Conservation (phyloP, 2,113 vertebrate species). For the Atractosteus spatula region DNA sequence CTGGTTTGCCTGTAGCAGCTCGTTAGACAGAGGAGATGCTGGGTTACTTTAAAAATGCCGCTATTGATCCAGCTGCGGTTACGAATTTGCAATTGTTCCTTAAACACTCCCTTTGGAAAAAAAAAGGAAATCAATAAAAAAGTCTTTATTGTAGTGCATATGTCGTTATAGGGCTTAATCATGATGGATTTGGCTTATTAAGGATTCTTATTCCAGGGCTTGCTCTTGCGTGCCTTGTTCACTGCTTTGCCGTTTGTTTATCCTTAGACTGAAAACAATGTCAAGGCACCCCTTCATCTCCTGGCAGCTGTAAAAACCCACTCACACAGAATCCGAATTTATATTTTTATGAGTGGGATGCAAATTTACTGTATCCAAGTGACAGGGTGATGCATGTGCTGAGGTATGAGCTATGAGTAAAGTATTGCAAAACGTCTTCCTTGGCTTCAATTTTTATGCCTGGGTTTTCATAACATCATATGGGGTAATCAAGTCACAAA, state of each 20-base stretch:
- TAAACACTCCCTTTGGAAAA: conserved; percentile 14
- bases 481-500: no score
- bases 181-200: conserved; percentile 16
- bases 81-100: conserved; percentile 7
- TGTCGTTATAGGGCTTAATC: conserved; percentile 8
- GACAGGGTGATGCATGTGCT: no score
- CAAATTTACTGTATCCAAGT: no score
- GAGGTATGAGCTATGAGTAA: no score
- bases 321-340: no score
- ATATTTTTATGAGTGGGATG: no score
- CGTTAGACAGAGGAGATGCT: not conserved
- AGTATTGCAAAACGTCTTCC: no score
- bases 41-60: not conserved
- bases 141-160: not conserved
- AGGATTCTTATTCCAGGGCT: not conserved
- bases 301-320: no score
- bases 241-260: not conserved
- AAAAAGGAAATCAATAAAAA: conserved; percentile 9
- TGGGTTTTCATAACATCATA: no score
- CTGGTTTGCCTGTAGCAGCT: not conserved
- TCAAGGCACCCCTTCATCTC: no score
- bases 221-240: not conserved
- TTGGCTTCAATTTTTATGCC: no score
- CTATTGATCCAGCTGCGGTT: not conserved
- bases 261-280: not conserved